Percentiles rank a stretch among this genome's conserved stretches.
These are phyloP conservation scores for Cylindroiulus punctatus DNA, from an alignment of 2,888 invertebrate species.

Conservation along the genomic window DNA sequence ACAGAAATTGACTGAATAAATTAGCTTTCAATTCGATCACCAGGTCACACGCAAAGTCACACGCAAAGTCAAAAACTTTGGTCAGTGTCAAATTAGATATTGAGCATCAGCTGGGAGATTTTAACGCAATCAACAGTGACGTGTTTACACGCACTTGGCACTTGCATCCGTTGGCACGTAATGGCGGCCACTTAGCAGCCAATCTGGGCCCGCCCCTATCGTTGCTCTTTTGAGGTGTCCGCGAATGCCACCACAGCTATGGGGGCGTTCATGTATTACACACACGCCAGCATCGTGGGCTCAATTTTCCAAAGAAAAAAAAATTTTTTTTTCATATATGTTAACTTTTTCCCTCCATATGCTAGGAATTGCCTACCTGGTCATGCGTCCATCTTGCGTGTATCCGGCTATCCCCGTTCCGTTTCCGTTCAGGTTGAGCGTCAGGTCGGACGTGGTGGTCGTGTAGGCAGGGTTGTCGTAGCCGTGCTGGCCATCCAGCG, in stretches of 20 bases:
- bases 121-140: background rate
- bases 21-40: too few relatives aligned
- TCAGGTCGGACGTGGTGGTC: constrained; percentile 56
- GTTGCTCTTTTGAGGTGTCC: background rate
- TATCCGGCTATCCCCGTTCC: background rate
- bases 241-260: background rate
- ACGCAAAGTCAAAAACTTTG: background rate
- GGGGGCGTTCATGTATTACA: too few relatives aligned
- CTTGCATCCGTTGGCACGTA: too few relatives aligned
- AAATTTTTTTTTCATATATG: too few relatives aligned
- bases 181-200: background rate
- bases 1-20: too few relatives aligned
- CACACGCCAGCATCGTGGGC: too few relatives aligned
- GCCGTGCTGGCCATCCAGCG: constrained; percentile 51
- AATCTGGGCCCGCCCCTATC: background rate
- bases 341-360: too few relatives aligned
- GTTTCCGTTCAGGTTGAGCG: constrained; percentile 51
- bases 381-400: constrained; percentile 56
- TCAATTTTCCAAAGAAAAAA: too few relatives aligned
- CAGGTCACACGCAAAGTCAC: background rate
- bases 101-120: background rate
- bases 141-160: background rate
- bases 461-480: constrained; percentile 56
- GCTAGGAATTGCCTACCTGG: constrained; percentile 52
- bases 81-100: background rate